Evolutionary conservation across 2,113 vertebrate species (phyloP), one percentile per base, ranked within the genome.

Genomic region (Tiliqua scincoides): DNA sequence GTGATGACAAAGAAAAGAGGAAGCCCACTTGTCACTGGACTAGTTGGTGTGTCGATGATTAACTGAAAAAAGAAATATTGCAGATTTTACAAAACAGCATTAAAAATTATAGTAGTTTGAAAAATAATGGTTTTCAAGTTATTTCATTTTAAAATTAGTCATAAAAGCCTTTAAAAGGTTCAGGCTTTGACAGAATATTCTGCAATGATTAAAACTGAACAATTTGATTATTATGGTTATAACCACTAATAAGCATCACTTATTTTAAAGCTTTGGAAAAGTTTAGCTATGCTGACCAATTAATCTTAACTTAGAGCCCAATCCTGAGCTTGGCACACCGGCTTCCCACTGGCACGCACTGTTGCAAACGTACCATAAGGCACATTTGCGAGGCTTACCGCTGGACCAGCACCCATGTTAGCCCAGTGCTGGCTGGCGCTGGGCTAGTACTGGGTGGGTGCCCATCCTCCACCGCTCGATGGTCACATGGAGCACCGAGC

Each of bases 11-110:
- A 99, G 92, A 99, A 97, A 21, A 99, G 97, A 0, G 99, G 99
- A 82, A 99, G 97, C 23, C 99, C 99, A 14, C 99, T 99, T 17
- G 99, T 99, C 94, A 99, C 94, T 0, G 99, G 99, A 90, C 99
- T 99, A 59, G 99, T 99, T 89, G 99, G 99, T 0, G 99, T 99
- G 93, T 99, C 99, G 73, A 99, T 99, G 82, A 99, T 99, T 88
- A 99, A 91, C 99, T 99, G 94, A 90, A 93, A 35, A 92, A 79
- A 70, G n/a, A 87, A 89, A 43, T 40, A 15, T 30, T 65, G 32
- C 15, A 80, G 8, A 37, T 67, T 84, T 52, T 65, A 75, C 21
- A 35, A 5, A 75, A 52, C n/a, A 52, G 30, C 20, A 10, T 32
- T n/a, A 32, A 73, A 48, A 62, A 62, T 4, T 48, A 72, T 7